These are phyloP conservation scores for Chrysopa pallens DNA, from an alignment of 1,140 invertebrate genomes.

Conservation along the genomic window DNA sequence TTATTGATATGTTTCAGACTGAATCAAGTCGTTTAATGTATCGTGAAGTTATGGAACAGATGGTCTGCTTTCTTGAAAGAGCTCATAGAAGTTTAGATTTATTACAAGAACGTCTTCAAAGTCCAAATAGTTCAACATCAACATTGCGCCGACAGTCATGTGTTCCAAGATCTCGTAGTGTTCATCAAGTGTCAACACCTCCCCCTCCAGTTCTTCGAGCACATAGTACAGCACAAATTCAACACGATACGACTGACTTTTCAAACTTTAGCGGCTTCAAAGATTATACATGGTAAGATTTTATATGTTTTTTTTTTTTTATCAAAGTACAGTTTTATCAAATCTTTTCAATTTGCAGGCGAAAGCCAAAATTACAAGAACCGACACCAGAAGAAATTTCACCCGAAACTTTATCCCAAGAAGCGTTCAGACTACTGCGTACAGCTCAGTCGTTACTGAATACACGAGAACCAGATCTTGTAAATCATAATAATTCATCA, in stretches of 20 bases:
- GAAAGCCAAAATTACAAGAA: conserved; percentile 13
- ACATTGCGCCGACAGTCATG: conserved; percentile 9
- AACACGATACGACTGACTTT: conserved; percentile 6
- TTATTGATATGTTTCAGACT: conserved; percentile 31
- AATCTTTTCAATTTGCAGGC: conserved; percentile 8
- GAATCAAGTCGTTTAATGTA: conserved; percentile 63
- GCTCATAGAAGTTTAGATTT: conserved; percentile 43
- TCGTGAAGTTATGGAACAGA: conserved; percentile 57
- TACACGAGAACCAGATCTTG: conserved; percentile 41
- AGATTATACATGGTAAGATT: conserved; percentile 27
- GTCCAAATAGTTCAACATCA: conserved; percentile 13
- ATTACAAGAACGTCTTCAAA: conserved; percentile 13
- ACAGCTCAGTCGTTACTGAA: conserved; percentile 44
- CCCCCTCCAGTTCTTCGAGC: conserved; percentile 22
- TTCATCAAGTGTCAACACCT: conserved; percentile 30
- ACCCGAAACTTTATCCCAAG: conserved; percentile 45
- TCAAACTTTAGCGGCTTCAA: conserved; percentile 14
- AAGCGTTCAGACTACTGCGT: conserved; percentile 43
- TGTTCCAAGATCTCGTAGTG: conserved; percentile 25
- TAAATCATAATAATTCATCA: conserved; percentile 15
- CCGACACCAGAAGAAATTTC: conserved; percentile 27
- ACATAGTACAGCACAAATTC: conserved; percentile 21
- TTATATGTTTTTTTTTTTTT: neutral
- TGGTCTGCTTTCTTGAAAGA: conserved; percentile 52
- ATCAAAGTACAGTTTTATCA: neutral